A percentile compares a stretch with the other conserved stretches of the same genome.
phyloP scores from a whole-genome alignment of 1,140 invertebrate genomes.

The Macrobrachium rosenbergii region DNA sequence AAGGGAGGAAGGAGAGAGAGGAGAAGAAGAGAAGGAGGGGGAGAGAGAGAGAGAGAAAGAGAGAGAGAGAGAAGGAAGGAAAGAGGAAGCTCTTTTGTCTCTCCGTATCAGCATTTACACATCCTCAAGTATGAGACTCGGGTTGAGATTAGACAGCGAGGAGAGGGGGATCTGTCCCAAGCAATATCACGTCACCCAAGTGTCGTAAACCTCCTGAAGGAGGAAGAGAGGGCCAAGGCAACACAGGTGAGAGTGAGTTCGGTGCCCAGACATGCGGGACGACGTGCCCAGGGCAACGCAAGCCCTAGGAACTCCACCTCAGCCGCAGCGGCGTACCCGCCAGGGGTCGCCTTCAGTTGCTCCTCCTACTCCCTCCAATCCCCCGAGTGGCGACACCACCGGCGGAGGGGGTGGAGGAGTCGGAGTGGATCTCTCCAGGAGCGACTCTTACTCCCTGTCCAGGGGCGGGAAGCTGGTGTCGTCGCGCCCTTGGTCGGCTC shows the following conservation, averaged over 20 bases:
- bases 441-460: conserved; percentile 44
- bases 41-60: too few species aligned
- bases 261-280: conserved; percentile 26
- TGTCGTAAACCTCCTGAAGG: neutral
- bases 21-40: neutral
- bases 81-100: too few species aligned
- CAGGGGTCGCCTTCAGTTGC: too few species aligned
- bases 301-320: conserved; percentile 23
- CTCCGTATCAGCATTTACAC: too few species aligned
- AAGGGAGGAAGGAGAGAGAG: too few species aligned
- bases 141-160: too few species aligned
- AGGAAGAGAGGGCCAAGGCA: neutral
- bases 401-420: neutral
- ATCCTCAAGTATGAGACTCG: too few species aligned
- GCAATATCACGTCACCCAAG: neutral
- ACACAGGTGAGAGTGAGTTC: neutral
- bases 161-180: too few species aligned
- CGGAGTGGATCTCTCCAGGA: conserved; percentile 29
- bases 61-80: neutral
- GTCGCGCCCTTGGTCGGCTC: conserved; percentile 43
- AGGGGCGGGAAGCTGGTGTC: conserved; percentile 59
- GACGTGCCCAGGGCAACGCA: conserved; percentile 31
- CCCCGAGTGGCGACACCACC: too few species aligned
- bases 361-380: too few species aligned
- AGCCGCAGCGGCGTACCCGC: conserved; percentile 3